phyloP scores from a whole-genome alignment of 2,888 invertebrate genomes.

The Clanis bilineata region DNA sequence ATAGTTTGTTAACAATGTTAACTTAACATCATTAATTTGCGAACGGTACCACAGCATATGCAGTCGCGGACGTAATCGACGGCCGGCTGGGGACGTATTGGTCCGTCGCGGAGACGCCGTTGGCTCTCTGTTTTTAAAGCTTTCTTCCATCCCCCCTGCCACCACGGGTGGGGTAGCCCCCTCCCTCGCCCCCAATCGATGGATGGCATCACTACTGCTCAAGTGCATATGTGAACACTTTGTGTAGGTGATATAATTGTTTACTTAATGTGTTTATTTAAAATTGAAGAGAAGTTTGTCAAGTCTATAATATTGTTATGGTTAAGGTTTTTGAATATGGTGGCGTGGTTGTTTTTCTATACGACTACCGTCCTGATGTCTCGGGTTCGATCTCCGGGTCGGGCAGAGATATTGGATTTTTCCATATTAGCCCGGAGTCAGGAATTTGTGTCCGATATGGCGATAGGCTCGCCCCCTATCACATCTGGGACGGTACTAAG shows the following conservation, averaged over 20 bases:
- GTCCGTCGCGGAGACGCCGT: slow-evolving; percentile 76
- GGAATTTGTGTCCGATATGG: too few relatives aligned
- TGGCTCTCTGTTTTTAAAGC: slow-evolving; percentile 66
- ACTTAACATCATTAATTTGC: slow-evolving; percentile 31
- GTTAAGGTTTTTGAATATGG: too few relatives aligned
- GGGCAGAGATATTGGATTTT: too few relatives aligned
- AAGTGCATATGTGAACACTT: slow-evolving; percentile 77
- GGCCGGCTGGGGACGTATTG: slow-evolving; percentile 78
- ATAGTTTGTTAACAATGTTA: too few relatives aligned
- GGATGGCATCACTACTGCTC: slow-evolving; percentile 73
- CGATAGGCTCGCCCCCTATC: too few relatives aligned
- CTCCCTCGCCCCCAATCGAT: slow-evolving; percentile 64
- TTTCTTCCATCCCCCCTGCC: slow-evolving; percentile 44
- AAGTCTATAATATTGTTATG: too few relatives aligned
- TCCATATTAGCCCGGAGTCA: too few relatives aligned
- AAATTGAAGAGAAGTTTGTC: not conserved
- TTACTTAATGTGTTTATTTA: slow-evolving; percentile 14
- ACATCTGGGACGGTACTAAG: too few relatives aligned
- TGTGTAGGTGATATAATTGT: slow-evolving; percentile 43
- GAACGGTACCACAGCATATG: slow-evolving; percentile 57
- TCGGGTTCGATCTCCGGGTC: too few relatives aligned
- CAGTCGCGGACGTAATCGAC: slow-evolving; percentile 71
- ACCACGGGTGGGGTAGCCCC: too few relatives aligned
- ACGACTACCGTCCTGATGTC: too few relatives aligned
- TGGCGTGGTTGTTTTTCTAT: too few relatives aligned